Conservation (phyloP, 2,113 vertebrate genomes). For the Ciconia boyciana region DNA sequence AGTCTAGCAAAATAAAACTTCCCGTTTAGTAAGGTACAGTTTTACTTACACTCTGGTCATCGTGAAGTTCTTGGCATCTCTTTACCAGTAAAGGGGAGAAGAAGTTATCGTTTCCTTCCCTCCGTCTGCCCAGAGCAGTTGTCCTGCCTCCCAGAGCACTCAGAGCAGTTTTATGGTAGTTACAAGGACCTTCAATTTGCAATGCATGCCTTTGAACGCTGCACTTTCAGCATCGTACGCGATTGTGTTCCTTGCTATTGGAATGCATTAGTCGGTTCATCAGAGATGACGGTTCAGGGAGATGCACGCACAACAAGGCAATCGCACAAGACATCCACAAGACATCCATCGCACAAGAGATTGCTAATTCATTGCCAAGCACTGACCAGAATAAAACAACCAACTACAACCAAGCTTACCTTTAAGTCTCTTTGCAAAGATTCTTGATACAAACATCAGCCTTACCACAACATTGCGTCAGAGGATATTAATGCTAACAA, state of each 20-base stretch:
- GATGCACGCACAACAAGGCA: not conserved
- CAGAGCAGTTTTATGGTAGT: not conserved
- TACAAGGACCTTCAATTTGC: not conserved
- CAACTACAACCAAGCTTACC: not conserved
- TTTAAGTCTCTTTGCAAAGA: not conserved
- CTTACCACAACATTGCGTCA: not conserved
- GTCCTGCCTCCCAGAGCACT: not conserved
- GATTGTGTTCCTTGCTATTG: not conserved
- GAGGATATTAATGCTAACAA: rapidly evolving
- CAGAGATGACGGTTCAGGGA: not conserved
- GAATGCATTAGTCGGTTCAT: not conserved
- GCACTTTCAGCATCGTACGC: rapidly evolving
- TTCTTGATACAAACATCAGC: not conserved
- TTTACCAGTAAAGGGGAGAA: not conserved
- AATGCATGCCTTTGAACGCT: not conserved
- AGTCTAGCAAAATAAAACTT: not conserved
- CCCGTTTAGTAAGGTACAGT: not conserved
- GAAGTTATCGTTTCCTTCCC: not conserved
- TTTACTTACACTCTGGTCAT: not conserved
- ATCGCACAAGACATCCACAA: not conserved
- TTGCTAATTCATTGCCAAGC: not conserved
- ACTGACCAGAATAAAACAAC: not conserved
- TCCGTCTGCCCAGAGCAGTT: not conserved
- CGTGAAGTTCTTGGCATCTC: not conserved
- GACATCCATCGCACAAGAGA: no score